Evolutionary conservation across 1,140 invertebrate species (phyloP), one percentile per base, ranked within the genome.

Genomic region (Magallana gigas): DNA sequence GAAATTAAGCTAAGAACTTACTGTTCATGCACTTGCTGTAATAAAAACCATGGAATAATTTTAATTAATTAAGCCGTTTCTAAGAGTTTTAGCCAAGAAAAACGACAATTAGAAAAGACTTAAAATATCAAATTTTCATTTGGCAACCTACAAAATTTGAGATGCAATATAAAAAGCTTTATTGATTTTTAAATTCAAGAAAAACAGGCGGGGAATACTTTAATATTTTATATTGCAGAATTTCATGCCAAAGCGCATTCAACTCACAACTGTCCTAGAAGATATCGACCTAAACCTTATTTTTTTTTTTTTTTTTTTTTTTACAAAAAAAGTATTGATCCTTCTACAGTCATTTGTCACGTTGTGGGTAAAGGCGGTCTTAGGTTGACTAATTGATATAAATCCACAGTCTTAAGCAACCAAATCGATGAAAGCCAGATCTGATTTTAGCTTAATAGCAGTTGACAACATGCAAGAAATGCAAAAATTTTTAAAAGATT

Each of bases 381-480:
- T 76, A 76, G 36, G 1, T 36, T 76, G 68, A 76, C 68, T 76
- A 76, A 76, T 76, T 76, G 68, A 36, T 76, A 76, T 76, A 76
- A 76, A 76, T 76, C 23, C 36, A 23, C 23, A 36, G 23, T 76
- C 23, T 76, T 76, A 48, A 76, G 23, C 23, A 23, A 76, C 23
- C 36, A 11, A 29, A 76, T 76, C 68, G 68, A 76, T 76, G 23
- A 23, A 23, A 29, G 23, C 23, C 68, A 29, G 23, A 76, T 29
- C 23, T 23, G 23, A 23, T 23, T 23, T 76, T 23, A 76, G 23
- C 18, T 12, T 29, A 2, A 76, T 76, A 23, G 23, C 68, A 76
- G 2, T 71, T 36, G 64, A 29, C 68, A 76, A 29, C 23, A 36
- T 29, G 36, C 12, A 76, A 29, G 23, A 36, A 8, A 29, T 6